Base-by-base conservation (phyloP, 1,140 invertebrate species). In the Atta texana region DNA sequence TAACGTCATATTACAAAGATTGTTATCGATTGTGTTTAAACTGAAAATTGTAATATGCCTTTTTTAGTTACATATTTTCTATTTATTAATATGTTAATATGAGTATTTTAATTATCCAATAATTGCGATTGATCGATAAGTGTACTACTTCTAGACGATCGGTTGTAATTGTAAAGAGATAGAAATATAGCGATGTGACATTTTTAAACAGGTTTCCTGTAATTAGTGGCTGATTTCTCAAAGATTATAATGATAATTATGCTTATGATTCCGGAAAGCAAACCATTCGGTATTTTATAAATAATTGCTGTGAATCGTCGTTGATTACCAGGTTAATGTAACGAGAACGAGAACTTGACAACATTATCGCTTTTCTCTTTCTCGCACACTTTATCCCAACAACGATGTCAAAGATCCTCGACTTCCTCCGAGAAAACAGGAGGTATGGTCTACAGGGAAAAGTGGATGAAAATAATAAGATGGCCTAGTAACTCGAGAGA, bases 301-400 rank as follows among this genome's bases (percentile, higher is more conserved):
- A 24, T n/a, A 77, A 16, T 61, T 21, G 16, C 10, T 14, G 2
- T 8, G 16, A 10, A 7, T 57, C 28, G 18, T 53, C 1, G 12
- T 51, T 59, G 21, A 34, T 64, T 12, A 21, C 10, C 51, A 59
- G 57, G 5, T 39, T 88, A 85, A 71, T 71, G 61, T 18, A 76
- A 57, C 57, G 87, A 86, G 82, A 88, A 89, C 63, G 87, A 89
- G 87, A 69, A 63, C 82, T 86, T 69, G 53, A 80, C 75, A 59
- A 86, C 21, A 44, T 86, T 31, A 68, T 16, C 44, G 24, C 24
- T 12, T 39, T 16, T 81, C 31, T 31, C 14, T 34, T 7, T 14
- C 12, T 66, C 1, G 21, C 24, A 18, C 14, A n/a, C 55, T 78
- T 78, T 63, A 75, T 80, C 76, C 24, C 24, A 57, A 39, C 34